A percentile compares a stretch with the other conserved stretches of the same genome.
phyloP scores from a whole-genome alignment of 2,888 invertebrate species.

The Meganola albula region DNA sequence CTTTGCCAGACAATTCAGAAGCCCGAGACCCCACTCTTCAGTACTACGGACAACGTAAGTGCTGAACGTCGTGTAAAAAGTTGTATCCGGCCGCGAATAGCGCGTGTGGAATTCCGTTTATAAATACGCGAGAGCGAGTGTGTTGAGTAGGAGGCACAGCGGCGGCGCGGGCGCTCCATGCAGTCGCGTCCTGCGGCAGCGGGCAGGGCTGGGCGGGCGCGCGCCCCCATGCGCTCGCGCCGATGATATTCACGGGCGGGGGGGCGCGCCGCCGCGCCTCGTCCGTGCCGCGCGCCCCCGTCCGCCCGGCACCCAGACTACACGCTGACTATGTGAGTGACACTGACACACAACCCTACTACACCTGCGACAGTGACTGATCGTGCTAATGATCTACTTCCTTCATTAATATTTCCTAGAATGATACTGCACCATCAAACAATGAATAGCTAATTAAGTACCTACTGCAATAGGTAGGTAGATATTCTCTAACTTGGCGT shows the following conservation, averaged over 20 bases:
- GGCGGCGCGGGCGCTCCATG: conserved; percentile 19
- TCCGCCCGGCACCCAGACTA: conserved; percentile 47
- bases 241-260: conserved; percentile 77
- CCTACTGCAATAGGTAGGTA: too few relatives aligned
- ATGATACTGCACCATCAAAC: too few relatives aligned
- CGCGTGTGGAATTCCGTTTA: conserved; percentile 71
- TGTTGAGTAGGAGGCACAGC: conserved; percentile 27
- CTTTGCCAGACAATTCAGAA: conserved; percentile 60
- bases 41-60: conserved; percentile 74
- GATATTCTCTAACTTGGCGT: too few relatives aligned
- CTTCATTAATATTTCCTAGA: too few relatives aligned
- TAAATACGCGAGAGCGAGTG: conserved; percentile 60
- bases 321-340: conserved; percentile 56
- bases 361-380: too few relatives aligned
- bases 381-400: too few relatives aligned
- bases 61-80: conserved; percentile 76
- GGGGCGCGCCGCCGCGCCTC: conserved; percentile 71
- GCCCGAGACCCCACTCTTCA: conserved; percentile 58
- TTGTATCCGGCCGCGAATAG: conserved; percentile 71
- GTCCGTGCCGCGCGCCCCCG: conserved; percentile 54
- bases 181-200: conserved; percentile 34
- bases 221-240: conserved; percentile 48
- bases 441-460: too few relatives aligned
- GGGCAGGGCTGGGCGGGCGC: conserved; percentile 26
- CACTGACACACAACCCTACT: too few relatives aligned